A percentile compares a stretch with the other conserved stretches of the same genome.
These are phyloP conservation scores for Myioborus miniatus DNA, from an alignment of 2,797 vertebrate genomes.

Conservation along the genomic window DNA sequence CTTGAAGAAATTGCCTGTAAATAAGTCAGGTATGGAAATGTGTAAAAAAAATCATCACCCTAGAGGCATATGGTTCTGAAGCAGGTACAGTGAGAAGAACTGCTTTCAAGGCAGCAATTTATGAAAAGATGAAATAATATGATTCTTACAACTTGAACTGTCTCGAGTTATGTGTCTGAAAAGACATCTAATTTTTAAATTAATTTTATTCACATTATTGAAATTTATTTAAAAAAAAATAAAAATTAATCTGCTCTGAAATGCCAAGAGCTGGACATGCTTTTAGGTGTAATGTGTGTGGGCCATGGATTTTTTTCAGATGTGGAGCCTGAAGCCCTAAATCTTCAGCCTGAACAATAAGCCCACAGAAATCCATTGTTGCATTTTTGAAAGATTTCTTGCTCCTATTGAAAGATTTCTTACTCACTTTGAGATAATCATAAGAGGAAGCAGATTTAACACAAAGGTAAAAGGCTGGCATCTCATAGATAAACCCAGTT, in stretches of 20 bases:
- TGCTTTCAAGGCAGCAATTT: not conserved
- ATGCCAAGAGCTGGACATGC: not conserved
- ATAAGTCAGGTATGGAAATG: not conserved
- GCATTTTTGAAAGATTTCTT: not conserved
- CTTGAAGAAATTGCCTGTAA: not conserved
- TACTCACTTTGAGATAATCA: not conserved
- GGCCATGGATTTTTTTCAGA: not conserved
- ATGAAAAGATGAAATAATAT: not conserved
- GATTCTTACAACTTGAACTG: not conserved
- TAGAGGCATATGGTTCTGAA: not conserved
- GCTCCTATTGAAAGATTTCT: not conserved
- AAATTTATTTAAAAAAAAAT: not conserved
- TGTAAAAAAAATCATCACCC: not conserved
- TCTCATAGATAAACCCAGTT: not conserved
- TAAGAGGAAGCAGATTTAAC: not conserved
- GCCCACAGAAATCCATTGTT: not conserved
- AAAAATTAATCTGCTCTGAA: not conserved
- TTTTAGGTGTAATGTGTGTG: not conserved
- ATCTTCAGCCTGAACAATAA: not conserved
- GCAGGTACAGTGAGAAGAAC: not conserved
- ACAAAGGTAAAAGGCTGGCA: not conserved
- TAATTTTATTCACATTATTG: not conserved
- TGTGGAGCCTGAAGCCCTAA: not conserved
- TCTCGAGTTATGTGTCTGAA: not conserved
- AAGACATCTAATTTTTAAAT: not conserved